Conservation (phyloP, 2,797 vertebrate genomes). For the Antennarius maculatus region DNA sequence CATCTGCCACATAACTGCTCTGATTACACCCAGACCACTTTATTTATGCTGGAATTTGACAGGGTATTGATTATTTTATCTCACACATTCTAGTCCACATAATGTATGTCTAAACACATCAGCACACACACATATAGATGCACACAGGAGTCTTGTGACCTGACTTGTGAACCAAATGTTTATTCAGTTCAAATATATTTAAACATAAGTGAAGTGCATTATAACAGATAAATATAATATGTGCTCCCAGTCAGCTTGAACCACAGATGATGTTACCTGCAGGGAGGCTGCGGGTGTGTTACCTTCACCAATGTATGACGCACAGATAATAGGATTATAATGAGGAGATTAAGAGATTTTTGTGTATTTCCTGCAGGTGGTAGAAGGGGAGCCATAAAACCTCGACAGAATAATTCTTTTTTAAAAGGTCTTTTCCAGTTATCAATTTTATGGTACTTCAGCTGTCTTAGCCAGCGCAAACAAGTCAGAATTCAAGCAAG, state of each 20-base stretch:
- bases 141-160: not conserved
- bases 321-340: constrained; percentile 54
- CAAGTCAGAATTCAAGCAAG: no score
- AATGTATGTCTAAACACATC: no score
- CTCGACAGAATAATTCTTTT: not conserved
- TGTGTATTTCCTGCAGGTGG: constrained; percentile 23
- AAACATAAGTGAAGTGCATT: not conserved
- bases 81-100: no score
- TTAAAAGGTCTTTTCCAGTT: not conserved
- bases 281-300: not conserved
- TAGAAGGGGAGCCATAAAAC: constrained; percentile 12
- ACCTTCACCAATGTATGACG: constrained; percentile 40
- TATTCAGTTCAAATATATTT: not conserved
- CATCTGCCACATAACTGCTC: constrained; percentile 9
- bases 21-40: not conserved
- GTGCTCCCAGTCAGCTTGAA: constrained; percentile 20
- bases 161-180: not conserved
- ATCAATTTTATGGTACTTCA: no score
- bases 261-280: constrained; percentile 10
- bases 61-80: no score
- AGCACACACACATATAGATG: no score
- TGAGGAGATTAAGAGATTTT: constrained; percentile 15
- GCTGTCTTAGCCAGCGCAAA: no score
- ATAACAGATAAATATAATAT: not conserved
- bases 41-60: not conserved